Evolutionary conservation across 2,797 vertebrate species (phyloP).

Genomic region (Neomorphus geoffroyi): DNA sequence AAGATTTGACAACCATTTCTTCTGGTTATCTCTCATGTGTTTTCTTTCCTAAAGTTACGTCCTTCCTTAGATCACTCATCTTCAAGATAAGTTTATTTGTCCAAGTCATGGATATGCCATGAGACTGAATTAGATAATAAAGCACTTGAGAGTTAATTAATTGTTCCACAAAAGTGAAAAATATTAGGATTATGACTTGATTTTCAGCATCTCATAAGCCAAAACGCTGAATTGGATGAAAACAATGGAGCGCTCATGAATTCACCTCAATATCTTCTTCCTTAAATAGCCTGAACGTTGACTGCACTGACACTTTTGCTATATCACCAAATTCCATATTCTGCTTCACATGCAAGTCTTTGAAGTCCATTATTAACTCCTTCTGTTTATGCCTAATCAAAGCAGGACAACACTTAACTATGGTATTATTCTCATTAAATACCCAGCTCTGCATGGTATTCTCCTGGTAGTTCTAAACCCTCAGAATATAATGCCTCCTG

Average conservation of each 20-base stretch:
- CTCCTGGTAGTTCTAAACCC: background rate
- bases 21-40: background rate
- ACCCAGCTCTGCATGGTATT: background rate
- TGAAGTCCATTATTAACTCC: background rate
- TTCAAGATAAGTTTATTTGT: background rate
- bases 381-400: background rate
- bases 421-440: background rate
- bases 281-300: background rate
- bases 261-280: background rate
- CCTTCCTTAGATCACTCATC: background rate
- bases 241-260: background rate
- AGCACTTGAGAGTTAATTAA: background rate
- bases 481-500: background rate
- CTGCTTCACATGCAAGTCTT: background rate
- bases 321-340: background rate
- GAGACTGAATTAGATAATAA: background rate
- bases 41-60: background rate
- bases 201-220: background rate
- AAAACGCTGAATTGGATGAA: background rate
- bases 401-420: background rate
- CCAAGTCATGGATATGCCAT: background rate
- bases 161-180: background rate
- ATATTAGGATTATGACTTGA: background rate
- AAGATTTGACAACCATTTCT: background rate
- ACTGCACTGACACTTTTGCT: background rate